Evolutionary conservation across 2,888 invertebrate genomes (phyloP).

Genomic region (Fissipunctia ypsillon): DNA sequence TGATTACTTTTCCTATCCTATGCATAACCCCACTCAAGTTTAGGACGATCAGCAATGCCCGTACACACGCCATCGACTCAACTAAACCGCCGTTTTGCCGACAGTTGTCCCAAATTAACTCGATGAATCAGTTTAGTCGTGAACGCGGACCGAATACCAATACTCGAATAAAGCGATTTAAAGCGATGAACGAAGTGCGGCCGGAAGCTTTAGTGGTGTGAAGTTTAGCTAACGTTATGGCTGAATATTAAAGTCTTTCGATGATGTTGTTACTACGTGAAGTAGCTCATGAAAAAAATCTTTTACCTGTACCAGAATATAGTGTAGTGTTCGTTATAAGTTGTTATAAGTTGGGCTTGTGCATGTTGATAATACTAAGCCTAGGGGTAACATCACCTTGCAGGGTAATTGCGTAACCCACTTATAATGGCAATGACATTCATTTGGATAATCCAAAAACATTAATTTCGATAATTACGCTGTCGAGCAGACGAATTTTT

Average conservation of each 20-base stretch:
- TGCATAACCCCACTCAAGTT: conserved; percentile 28
- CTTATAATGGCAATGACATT: too few relatives aligned
- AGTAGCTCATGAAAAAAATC: neutral
- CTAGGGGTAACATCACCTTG: too few relatives aligned
- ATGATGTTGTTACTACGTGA: neutral
- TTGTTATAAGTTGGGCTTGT: too few relatives aligned
- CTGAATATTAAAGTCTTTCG: conserved; percentile 37
- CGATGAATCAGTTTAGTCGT: conserved; percentile 57
- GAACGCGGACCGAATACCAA: conserved; percentile 46
- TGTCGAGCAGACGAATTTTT: too few relatives aligned
- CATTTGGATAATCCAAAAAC: too few relatives aligned
- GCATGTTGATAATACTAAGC: neutral
- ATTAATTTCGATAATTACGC: too few relatives aligned
- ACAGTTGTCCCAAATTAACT: conserved; percentile 57
- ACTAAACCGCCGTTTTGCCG: conserved; percentile 51
- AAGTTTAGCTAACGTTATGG: conserved; percentile 29
- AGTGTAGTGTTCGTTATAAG: too few relatives aligned
- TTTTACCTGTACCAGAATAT: neutral
- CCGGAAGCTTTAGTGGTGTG: conserved; percentile 27
- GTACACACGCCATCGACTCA: conserved; percentile 42
- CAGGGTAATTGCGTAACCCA: too few relatives aligned
- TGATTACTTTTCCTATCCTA: conserved; percentile 15
- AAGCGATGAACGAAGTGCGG: conserved; percentile 39
- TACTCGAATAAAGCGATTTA: conserved; percentile 44
- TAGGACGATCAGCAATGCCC: conserved; percentile 39